phyloP scores from a whole-genome alignment of 2,888 invertebrate genomes.

The Eueremaeus valkanovi region DNA sequence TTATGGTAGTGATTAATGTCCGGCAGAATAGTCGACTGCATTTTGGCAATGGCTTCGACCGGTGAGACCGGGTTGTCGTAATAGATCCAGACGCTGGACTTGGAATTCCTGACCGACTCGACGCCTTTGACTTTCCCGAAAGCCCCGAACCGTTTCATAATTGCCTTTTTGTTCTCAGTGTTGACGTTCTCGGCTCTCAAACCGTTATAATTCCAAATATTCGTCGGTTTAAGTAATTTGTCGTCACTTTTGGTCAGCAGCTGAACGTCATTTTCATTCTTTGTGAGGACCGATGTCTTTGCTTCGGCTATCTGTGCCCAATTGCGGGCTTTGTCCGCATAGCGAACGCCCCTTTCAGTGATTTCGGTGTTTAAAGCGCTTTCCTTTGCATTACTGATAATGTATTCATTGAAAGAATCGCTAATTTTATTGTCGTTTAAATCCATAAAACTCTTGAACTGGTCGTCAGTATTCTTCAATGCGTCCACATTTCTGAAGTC shows the following conservation, averaged over 20 bases:
- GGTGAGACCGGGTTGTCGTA: conserved; percentile 42
- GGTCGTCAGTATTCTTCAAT: not conserved
- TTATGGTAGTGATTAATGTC: not conserved
- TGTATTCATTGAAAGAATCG: not conserved
- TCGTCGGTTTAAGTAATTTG: conserved; percentile 37
- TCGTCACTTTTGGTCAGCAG: not conserved
- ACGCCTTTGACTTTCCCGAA: conserved; percentile 40
- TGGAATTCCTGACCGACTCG: conserved; percentile 20
- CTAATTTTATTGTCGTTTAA: not conserved
- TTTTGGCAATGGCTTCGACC: conserved; percentile 38
- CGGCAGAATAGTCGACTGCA: conserved; percentile 27
- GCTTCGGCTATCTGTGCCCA: not conserved
- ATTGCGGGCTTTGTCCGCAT: conserved; percentile 9
- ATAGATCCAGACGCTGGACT: conserved; percentile 36
- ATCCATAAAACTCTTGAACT: not conserved
- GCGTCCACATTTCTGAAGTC: not conserved
- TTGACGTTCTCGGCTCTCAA: conserved; percentile 39
- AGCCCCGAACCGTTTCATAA: conserved; percentile 25
- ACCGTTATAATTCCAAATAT: conserved; percentile 42
- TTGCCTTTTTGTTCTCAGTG: conserved; percentile 6
- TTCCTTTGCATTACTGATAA: not conserved
- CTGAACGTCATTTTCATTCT: too few species aligned
- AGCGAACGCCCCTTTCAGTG: not conserved
- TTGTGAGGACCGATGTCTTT: not conserved
- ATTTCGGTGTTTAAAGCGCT: not conserved